A percentile compares a stretch with the other conserved stretches of the same genome.
Conservation (phyloP, 2,888 invertebrate genomes). For the Nebria brevicollis region DNA sequence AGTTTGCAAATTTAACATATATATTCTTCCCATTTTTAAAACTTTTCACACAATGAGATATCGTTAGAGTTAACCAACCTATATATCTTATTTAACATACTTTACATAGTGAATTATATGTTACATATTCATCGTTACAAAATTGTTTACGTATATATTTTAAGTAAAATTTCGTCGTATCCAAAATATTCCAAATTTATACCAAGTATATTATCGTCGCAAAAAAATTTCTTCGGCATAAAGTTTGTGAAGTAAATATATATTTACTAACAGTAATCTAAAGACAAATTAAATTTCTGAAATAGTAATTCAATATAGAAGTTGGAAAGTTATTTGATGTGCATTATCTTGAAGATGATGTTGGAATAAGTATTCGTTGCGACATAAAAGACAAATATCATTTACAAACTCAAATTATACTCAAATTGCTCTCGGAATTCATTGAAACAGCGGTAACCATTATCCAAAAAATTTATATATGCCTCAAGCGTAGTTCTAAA, state of each 20-base stretch:
- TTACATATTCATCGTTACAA: background rate
- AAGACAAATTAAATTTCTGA: background rate
- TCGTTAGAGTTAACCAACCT: background rate
- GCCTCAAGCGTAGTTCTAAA: background rate
- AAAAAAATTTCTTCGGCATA: background rate
- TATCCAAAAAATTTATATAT: background rate
- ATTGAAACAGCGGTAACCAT: background rate
- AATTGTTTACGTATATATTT: too few relatives aligned
- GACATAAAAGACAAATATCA: background rate
- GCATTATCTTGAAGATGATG: background rate
- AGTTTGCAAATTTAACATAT: constrained; percentile 37
- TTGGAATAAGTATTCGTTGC: background rate
- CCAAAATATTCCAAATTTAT: background rate
- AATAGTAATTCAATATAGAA: background rate
- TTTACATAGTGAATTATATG: background rate
- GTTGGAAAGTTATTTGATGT: background rate
- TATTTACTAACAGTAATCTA: background rate
- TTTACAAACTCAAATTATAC: background rate
- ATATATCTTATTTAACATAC: background rate
- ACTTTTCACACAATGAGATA: background rate
- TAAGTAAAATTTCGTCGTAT: too few relatives aligned
- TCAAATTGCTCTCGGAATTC: background rate
- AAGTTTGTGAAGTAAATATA: background rate
- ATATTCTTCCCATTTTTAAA: constrained; percentile 15
- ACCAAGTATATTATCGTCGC: background rate